Evolutionary conservation across 2,797 vertebrate genomes (phyloP), one percentile per base, ranked within the genome.

Genomic region (Falco peregrinus): DNA sequence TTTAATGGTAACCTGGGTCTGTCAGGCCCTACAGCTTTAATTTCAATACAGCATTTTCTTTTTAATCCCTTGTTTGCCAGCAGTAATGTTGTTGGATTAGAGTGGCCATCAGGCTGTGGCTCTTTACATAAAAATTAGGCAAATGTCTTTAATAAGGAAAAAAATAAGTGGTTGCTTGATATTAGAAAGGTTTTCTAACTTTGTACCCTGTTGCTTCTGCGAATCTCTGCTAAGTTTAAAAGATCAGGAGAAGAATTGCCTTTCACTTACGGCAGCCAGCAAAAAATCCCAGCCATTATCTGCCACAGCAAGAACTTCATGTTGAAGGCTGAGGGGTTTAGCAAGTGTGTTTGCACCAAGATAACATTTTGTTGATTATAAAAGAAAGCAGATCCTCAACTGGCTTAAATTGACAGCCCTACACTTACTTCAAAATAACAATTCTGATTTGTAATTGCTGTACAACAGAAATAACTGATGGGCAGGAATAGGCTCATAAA

Each of bases 11-110:
- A 97, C 97, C 94, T 94, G 97, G 97, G 96, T 98, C 98, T 98
- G 97, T 97, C 97, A 97, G 98, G 96, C 97, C 97, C 98, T 97
- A 97, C 97, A 97, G 98, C 98, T 98, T 98, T 97, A 97, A 97
- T 98, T 99, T 98, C 98, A 98, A 98, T 97, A 92, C 65, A 98
- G 96, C 96, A 97, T 98, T 98, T 98, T 98, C 98, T 98, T 98
- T 97, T 98, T 98, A 98, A 99, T 99, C 98, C 98, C 96, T 98
- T 98, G 85, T 96, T 97, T 94, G 90, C 91, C 56, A 18, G 61
- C 64, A 83, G 87, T 97, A 97, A 94, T 93, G 73, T 86, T 63
- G 54, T 81, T 97, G 96, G 93, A 97, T 98, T 97, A 97, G 90
- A 89, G 35, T 89, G 87, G 87, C 86, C 86, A 97, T 84, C 45